phyloP scores from a whole-genome alignment of 2,113 vertebrate species.

The Carlito syrichta region DNA sequence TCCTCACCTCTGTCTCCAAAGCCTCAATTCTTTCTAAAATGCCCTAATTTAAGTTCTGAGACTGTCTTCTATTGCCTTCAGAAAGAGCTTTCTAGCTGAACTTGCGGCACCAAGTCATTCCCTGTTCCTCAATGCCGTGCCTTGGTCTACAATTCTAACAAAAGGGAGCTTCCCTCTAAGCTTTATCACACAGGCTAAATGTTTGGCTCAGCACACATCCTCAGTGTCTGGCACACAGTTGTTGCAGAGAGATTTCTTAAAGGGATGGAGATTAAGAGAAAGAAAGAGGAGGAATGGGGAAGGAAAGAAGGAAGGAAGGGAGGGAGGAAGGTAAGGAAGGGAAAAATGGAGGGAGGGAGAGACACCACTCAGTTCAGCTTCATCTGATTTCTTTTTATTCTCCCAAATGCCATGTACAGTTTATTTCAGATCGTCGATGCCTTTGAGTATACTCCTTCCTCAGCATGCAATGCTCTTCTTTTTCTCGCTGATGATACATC shows the following conservation, averaged over 20 bases:
- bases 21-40: no score
- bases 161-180: background rate
- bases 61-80: background rate
- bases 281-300: background rate
- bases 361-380: accelerated
- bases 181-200: background rate
- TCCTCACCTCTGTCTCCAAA: no score
- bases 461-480: background rate
- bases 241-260: background rate
- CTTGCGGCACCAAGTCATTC: background rate
- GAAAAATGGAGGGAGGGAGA: no score
- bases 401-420: background rate
- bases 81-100: background rate
- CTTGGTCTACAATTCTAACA: background rate
- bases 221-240: background rate
- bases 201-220: background rate
- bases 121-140: background rate
- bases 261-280: background rate
- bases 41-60: no score
- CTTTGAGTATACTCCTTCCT: background rate
- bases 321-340: background rate
- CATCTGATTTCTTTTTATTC: background rate
- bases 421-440: background rate
- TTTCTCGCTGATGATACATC: background rate
- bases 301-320: background rate